A percentile compares a stretch with the other conserved stretches of the same genome.
phyloP scores from a whole-genome alignment of 1,140 invertebrate genomes.

The Nixonia krombeini region DNA sequence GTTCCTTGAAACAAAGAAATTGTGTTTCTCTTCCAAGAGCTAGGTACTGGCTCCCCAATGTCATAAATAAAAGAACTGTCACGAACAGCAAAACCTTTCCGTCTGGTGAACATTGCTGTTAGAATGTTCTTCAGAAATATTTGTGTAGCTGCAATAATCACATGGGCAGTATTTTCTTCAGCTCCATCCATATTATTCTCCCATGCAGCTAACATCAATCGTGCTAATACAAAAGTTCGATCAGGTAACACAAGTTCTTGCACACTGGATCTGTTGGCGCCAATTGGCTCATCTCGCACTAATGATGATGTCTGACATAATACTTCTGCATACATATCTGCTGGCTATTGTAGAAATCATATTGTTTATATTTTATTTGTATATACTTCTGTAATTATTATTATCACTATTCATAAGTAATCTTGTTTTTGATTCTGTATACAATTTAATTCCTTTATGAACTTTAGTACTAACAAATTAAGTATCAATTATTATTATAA shows the following conservation, averaged over 20 bases:
- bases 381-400: neutral
- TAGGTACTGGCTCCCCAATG: constrained; percentile 79
- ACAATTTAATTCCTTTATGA: too few species aligned
- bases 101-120: constrained; percentile 77
- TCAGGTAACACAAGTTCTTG: constrained; percentile 83
- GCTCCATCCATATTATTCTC: constrained; percentile 85
- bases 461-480: too few species aligned
- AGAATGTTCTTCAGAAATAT: constrained; percentile 85
- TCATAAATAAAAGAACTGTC: constrained; percentile 81
- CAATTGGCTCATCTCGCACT: constrained; percentile 68
- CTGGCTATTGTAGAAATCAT: constrained; percentile 49
- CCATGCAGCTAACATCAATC: constrained; percentile 86
- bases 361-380: neutral
- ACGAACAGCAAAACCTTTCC: constrained; percentile 80
- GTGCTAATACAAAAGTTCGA: constrained; percentile 81
- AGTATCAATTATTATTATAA: too few species aligned
- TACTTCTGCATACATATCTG: constrained; percentile 68
- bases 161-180: constrained; percentile 81
- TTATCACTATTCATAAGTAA: neutral
- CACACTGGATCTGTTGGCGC: constrained; percentile 73
- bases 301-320: constrained; percentile 65
- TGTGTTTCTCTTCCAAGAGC: constrained; percentile 79
- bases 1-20: constrained; percentile 53
- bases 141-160: constrained; percentile 82
- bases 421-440: too few species aligned